Evolutionary conservation across 1,140 invertebrate species (phyloP).

Genomic region (Macrobrachium nipponense): DNA sequence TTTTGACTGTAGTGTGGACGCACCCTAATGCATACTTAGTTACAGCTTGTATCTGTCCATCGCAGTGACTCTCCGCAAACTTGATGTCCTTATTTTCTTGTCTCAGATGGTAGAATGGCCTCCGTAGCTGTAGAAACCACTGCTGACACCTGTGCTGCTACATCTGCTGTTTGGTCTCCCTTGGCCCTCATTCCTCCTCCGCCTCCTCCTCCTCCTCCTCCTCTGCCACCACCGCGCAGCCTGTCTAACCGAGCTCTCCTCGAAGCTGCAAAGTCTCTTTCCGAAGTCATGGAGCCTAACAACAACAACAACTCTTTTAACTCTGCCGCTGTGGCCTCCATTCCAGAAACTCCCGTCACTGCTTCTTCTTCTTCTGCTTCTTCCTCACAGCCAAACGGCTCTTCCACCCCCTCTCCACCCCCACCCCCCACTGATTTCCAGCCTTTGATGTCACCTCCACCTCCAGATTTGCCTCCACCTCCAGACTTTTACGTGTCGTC

Average conservation of each 20-base stretch:
- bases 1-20: too few relatives aligned
- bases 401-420: not conserved
- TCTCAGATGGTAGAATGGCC: constrained; percentile 62
- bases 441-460: not conserved
- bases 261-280: not conserved
- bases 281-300: not conserved
- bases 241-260: not conserved
- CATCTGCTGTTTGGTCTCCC: constrained; percentile 30
- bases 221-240: constrained; percentile 45
- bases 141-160: constrained; percentile 29
- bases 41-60: not conserved
- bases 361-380: not conserved
- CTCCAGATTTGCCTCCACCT: constrained; percentile 24
- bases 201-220: not conserved
- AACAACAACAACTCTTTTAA: not conserved
- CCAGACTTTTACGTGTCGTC: constrained; percentile 28
- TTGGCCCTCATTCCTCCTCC: constrained; percentile 1
- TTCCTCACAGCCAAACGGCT: not conserved
- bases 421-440: not conserved
- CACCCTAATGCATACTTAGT: too few relatives aligned
- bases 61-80: not conserved
- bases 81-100: constrained; percentile 43
- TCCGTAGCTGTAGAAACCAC: constrained; percentile 35
- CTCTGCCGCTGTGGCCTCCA: not conserved
- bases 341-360: not conserved